Evolutionary conservation across 2,888 invertebrate genomes (phyloP).

Genomic region (Schrankia costaestrigalis): DNA sequence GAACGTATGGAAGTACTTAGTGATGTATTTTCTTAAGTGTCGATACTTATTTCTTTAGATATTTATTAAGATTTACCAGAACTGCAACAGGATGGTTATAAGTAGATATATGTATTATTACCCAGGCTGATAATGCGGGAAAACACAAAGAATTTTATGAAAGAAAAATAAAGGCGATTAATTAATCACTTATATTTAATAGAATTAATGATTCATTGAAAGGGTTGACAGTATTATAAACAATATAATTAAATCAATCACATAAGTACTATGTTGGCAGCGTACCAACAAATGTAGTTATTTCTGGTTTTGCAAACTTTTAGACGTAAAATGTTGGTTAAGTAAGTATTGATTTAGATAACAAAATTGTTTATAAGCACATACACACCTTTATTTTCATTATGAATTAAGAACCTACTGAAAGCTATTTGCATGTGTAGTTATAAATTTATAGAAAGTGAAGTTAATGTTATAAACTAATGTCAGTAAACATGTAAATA

Average conservation of each 20-base stretch:
- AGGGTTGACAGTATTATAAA: constrained; percentile 20
- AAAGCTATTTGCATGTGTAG: too few relatives aligned
- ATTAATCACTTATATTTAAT: background rate
- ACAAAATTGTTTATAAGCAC: too few relatives aligned
- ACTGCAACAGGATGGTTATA: too few relatives aligned
- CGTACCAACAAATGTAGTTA: constrained; percentile 19
- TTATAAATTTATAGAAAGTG: too few relatives aligned
- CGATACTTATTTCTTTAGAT: constrained; percentile 17
- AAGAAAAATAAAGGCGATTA: background rate
- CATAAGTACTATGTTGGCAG: constrained; percentile 23
- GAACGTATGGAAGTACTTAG: constrained; percentile 59
- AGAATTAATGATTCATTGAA: constrained; percentile 6
- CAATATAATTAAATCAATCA: constrained; percentile 5
- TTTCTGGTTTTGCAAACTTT: constrained; percentile 19
- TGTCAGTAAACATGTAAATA: too few relatives aligned
- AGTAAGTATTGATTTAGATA: too few relatives aligned
- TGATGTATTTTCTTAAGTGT: constrained; percentile 38
- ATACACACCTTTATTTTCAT: too few relatives aligned
- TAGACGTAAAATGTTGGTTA: constrained; percentile 7
- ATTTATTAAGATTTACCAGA: too few relatives aligned
- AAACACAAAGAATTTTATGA: background rate
- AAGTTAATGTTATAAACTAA: too few relatives aligned
- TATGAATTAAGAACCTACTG: too few relatives aligned
- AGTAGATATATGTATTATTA: too few relatives aligned
- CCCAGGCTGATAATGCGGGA: too few relatives aligned